Evolutionary conservation across 2,797 vertebrate species (phyloP).

Genomic region (Crypturellus tataupa): DNA sequence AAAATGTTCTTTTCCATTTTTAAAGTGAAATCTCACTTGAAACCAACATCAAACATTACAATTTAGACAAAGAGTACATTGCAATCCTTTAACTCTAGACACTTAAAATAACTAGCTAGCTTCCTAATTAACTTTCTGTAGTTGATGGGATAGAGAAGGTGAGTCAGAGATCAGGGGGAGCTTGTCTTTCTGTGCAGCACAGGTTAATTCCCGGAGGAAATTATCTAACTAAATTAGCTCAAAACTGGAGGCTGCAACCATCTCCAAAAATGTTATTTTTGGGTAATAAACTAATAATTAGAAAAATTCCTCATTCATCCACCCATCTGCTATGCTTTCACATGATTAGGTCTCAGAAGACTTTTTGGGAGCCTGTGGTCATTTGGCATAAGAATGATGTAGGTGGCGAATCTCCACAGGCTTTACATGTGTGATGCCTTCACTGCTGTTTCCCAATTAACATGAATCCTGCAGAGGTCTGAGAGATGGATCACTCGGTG

Average conservation of each 20-base stretch:
- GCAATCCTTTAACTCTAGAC: neutral
- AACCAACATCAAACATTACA: neutral
- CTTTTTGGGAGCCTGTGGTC: neutral
- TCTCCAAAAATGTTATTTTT: conserved; percentile 8
- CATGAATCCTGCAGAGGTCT: neutral
- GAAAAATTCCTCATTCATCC: conserved; percentile 32
- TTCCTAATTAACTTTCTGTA: neutral
- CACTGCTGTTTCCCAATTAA: neutral
- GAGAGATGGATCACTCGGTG: neutral
- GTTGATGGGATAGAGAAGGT: neutral
- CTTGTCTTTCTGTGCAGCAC: neutral
- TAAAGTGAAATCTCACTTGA: neutral
- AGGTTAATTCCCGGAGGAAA: neutral
- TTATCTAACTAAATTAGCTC: neutral
- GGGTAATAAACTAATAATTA: neutral
- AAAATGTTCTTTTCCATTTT: neutral
- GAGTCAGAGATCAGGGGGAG: neutral
- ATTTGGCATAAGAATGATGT: neutral
- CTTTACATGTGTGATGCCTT: neutral
- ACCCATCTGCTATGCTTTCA: conserved; percentile 12
- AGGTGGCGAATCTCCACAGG: neutral
- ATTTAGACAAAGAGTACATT: neutral
- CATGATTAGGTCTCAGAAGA: neutral
- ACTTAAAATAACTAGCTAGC: neutral
- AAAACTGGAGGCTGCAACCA: neutral